Conservation (phyloP, 2,797 vertebrate species). For the Liasis olivaceus region DNA sequence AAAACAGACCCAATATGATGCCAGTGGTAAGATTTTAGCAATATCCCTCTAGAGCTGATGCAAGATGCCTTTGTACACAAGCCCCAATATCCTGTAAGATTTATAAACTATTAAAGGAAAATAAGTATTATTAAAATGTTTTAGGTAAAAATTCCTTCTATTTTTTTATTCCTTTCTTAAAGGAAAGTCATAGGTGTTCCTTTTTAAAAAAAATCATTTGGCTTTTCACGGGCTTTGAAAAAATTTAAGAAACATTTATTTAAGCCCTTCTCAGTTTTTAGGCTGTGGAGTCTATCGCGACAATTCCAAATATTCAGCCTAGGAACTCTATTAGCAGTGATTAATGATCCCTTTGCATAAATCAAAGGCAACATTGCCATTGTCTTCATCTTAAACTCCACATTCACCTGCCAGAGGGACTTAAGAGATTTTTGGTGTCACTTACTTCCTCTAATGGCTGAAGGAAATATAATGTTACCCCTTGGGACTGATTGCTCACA, state of each 20-base stretch:
- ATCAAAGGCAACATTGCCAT: not conserved
- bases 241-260: not conserved
- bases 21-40: not conserved
- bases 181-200: not conserved
- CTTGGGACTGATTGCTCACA: not conserved
- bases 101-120: not conserved
- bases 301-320: not conserved
- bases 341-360: not conserved
- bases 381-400: not conserved
- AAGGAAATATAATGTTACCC: not conserved
- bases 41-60: not conserved
- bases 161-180: not conserved
- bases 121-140: not conserved
- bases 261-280: not conserved
- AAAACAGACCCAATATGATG: not conserved
- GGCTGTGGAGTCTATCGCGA: not conserved
- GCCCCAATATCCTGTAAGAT: not conserved
- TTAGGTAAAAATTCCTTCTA: not conserved
- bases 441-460: conserved; percentile 11
- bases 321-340: not conserved
- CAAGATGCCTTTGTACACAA: not conserved
- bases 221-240: not conserved
- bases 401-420: not conserved
- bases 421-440: not conserved
- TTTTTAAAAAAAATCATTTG: not conserved